Conservation (phyloP, 2,797 vertebrate species). For the Syndactyla subalaris region DNA sequence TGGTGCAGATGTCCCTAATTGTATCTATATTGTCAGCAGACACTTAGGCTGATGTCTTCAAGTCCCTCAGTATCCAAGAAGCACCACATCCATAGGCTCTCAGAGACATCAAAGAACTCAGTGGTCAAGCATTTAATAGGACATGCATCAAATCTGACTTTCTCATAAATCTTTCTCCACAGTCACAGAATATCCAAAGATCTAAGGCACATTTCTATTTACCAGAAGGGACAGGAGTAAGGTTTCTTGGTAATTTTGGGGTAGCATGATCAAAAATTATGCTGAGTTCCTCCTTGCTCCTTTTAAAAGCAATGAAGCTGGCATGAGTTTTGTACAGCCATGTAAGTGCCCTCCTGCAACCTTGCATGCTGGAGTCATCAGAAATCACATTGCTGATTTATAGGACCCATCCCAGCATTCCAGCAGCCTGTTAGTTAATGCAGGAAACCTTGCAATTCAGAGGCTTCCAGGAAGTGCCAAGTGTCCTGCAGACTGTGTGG, state of each 20-base stretch:
- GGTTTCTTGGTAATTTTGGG: background rate
- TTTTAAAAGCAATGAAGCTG: background rate
- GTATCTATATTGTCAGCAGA: background rate
- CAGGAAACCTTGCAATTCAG: background rate
- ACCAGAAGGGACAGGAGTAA: background rate
- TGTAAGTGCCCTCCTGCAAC: background rate
- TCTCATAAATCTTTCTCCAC: background rate
- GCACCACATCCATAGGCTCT: no score
- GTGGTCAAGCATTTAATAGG: background rate
- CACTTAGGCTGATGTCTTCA: background rate
- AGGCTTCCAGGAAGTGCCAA: constrained; percentile 35
- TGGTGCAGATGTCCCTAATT: background rate
- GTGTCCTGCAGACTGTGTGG: background rate
- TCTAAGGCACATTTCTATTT: background rate
- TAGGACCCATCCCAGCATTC: background rate
- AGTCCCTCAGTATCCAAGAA: background rate
- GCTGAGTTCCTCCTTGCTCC: background rate
- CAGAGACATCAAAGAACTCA: background rate
- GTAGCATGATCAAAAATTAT: background rate
- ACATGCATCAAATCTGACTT: background rate
- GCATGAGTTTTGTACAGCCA: background rate
- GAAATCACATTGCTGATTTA: background rate
- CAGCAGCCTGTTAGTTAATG: constrained; percentile 44
- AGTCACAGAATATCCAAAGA: background rate
- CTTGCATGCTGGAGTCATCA: background rate